phyloP scores from a whole-genome alignment of 2,797 vertebrate species.

The Neosalanx taihuensis region DNA sequence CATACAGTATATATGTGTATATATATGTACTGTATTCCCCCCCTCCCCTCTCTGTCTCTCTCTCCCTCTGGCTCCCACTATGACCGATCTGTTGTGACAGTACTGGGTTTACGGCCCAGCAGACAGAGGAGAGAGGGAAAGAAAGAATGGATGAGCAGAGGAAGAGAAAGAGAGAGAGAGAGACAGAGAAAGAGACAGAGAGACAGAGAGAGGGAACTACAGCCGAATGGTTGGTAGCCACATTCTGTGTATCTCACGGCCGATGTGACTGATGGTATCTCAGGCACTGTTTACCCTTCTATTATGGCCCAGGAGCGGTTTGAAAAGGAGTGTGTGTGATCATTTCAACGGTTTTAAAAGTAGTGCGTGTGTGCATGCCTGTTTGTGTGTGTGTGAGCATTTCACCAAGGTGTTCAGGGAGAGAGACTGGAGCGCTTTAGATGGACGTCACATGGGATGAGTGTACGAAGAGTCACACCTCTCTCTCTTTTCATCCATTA shows the following conservation, averaged over 20 bases:
- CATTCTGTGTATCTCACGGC: constrained; percentile 50
- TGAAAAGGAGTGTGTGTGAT: not conserved
- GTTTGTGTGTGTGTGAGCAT: constrained; percentile 1
- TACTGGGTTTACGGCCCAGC: constrained; percentile 65
- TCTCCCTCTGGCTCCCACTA: constrained; percentile 40
- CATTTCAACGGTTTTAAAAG: not conserved
- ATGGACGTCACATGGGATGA: not conserved
- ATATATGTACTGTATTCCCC: not conserved
- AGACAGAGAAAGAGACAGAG: constrained; percentile 10
- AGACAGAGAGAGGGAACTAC: constrained; percentile 13
- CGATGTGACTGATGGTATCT: constrained; percentile 63
- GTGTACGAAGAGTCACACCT: not conserved
- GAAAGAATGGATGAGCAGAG: constrained; percentile 4
- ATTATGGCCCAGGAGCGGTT: constrained; percentile 4
- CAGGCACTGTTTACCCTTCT: constrained; percentile 49
- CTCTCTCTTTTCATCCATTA: not conserved
- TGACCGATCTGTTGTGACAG: constrained; percentile 68
- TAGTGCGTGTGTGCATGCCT: not conserved
- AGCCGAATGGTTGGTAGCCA: constrained; percentile 62
- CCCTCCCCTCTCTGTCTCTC: not conserved
- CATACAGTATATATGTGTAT: too few species aligned
- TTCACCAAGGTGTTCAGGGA: not conserved
- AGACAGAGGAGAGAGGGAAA: constrained; percentile 44
- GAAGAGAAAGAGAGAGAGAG: constrained; percentile 44
- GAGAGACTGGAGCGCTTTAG: not conserved